Evolutionary conservation across 2,113 vertebrate species (phyloP).

Genomic region (Hiodon alosoides): DNA sequence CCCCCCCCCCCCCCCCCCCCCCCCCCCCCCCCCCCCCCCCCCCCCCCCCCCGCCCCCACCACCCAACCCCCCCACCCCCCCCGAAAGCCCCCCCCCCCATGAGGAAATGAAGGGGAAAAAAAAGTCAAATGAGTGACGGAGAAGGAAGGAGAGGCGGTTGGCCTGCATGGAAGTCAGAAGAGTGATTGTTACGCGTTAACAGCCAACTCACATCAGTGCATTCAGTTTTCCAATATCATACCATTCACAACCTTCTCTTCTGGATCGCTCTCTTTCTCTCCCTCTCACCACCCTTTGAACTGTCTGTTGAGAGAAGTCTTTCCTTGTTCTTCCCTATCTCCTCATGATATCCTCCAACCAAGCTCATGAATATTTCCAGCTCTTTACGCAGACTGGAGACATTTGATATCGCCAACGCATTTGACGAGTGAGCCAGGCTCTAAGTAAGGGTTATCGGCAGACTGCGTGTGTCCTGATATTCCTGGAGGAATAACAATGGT

Average conservation of each 20-base stretch:
- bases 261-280: slow-evolving; percentile 12
- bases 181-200: too few relatives aligned
- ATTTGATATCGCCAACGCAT: slow-evolving; percentile 29
- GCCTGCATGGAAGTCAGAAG: too few relatives aligned
- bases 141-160: too few relatives aligned
- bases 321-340: slow-evolving; percentile 24
- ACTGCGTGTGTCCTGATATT: neutral
- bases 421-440: slow-evolving; percentile 1
- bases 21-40: too few relatives aligned
- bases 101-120: neutral
- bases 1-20: slow-evolving; percentile 1
- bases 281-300: slow-evolving; percentile 19
- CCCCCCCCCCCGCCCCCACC: too few relatives aligned
- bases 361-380: slow-evolving; percentile 38
- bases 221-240: neutral
- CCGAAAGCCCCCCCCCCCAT: too few relatives aligned
- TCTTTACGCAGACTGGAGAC: slow-evolving; percentile 21
- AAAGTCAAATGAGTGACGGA: neutral
- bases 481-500: slow-evolving; percentile 21
- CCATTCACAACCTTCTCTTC: slow-evolving; percentile 12
- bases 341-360: slow-evolving; percentile 29
- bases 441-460: slow-evolving; percentile 15
- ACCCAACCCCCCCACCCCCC: too few relatives aligned
- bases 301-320: neutral
- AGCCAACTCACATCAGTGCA: slow-evolving; percentile 20